Evolutionary conservation across 2,113 vertebrate genomes (phyloP).

Genomic region (Bostrychus sinensis): DNA sequence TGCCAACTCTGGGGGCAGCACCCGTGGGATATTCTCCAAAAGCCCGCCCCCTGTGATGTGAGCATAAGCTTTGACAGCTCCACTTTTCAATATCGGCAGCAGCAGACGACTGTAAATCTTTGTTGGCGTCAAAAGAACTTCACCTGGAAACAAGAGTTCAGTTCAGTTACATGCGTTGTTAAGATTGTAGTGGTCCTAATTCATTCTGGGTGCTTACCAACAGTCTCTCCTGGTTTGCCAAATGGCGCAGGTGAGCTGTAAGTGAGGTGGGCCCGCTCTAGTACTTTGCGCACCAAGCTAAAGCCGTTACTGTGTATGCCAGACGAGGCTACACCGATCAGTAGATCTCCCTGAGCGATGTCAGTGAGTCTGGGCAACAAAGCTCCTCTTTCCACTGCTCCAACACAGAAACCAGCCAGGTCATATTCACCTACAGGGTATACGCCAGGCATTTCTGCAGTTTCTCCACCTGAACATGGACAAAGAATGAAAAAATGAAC

Average conservation of each 20-base stretch:
- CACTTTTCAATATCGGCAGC: conserved; percentile 85
- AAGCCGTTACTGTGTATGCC: conserved; percentile 97
- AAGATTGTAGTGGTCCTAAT: not conserved
- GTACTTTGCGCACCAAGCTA: conserved; percentile 91
- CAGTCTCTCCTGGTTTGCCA: conserved; percentile 75
- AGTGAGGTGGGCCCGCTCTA: conserved; percentile 79
- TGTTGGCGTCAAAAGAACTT: conserved; percentile 90
- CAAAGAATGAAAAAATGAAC: not conserved
- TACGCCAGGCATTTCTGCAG: conserved; percentile 94
- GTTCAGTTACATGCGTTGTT: not conserved
- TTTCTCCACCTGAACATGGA: conserved; percentile 87
- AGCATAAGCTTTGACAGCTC: conserved; percentile 89
- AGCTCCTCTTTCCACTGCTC: conserved; percentile 86
- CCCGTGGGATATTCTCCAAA: conserved; percentile 93
- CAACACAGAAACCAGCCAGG: conserved; percentile 92
- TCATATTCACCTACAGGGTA: conserved; percentile 91
- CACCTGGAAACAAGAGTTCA: conserved; percentile 74
- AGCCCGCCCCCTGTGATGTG: conserved; percentile 97
- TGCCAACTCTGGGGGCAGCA: conserved; percentile 84
- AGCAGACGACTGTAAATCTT: conserved; percentile 91
- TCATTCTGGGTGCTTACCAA: conserved; percentile 78
- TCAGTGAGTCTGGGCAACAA: conserved; percentile 86
- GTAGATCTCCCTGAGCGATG: conserved; percentile 83
- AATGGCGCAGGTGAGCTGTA: conserved; percentile 83
- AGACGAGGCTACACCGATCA: conserved; percentile 91